phyloP scores from a whole-genome alignment of 2,888 invertebrate species.

The Ypsolopha scabrella region DNA sequence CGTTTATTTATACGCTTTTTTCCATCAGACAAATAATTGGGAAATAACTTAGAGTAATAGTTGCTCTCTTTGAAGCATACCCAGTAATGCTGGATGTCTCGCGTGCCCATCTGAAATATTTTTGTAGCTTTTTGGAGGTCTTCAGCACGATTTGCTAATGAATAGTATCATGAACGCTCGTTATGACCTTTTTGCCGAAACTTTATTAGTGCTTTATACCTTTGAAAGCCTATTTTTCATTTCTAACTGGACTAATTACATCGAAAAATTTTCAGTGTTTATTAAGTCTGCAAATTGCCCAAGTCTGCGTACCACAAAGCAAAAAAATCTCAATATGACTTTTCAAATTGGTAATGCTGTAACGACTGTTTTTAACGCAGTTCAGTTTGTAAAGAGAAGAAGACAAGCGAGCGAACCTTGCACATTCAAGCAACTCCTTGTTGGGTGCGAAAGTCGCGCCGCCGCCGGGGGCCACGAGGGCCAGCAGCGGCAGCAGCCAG shows the following conservation, averaged over 20 bases:
- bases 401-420: constrained; percentile 44
- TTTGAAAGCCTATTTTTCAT: background rate
- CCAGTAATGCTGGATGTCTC: background rate
- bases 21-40: no score
- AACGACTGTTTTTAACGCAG: background rate
- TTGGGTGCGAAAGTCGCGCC: constrained; percentile 48
- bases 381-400: background rate
- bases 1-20: no score
- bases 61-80: background rate
- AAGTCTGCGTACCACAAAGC: background rate
- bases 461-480: constrained; percentile 42
- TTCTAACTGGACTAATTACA: no score
- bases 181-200: background rate
- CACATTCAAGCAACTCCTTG: constrained; percentile 59
- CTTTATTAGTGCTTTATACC: background rate
- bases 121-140: constrained; percentile 53
- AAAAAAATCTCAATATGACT: background rate
- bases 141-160: constrained; percentile 21
- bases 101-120: constrained; percentile 54
- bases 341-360: background rate
- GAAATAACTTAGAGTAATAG: no score
- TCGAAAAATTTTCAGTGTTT: background rate
- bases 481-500: constrained; percentile 41
- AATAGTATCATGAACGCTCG: background rate
- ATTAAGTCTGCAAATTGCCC: background rate